A percentile compares a stretch with the other conserved stretches of the same genome.
Evolutionary conservation across 2,797 vertebrate genomes (phyloP).

Genomic region (Argyrosomus regius): DNA sequence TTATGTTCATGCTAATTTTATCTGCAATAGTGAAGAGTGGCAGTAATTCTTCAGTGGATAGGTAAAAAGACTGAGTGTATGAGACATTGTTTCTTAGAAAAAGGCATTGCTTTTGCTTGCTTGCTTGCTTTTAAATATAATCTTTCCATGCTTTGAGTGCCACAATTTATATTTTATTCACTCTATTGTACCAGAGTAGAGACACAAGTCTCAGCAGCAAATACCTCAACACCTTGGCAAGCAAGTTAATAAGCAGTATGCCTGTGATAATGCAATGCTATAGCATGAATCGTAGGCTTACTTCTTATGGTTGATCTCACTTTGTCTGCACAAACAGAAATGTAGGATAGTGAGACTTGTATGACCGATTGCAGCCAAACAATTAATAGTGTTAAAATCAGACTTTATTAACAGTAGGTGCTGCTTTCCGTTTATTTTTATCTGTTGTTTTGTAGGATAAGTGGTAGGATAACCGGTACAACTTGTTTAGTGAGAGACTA

Average conservation of each 20-base stretch:
- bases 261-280: no score
- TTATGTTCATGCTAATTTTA: no score
- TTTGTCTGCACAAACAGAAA: not conserved
- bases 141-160: not conserved
- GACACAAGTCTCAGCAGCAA: not conserved
- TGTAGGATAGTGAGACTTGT: not conserved
- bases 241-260: no score
- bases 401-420: no score
- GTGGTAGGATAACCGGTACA: not conserved
- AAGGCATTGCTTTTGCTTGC: no score
- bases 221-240: not conserved
- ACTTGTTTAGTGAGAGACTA: constrained; percentile 27
- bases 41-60: not conserved
- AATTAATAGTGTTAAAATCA: not conserved
- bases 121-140: not conserved
- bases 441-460: not conserved
- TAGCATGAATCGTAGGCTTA: not conserved
- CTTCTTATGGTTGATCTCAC: not conserved
- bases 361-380: not conserved
- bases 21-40: not conserved
- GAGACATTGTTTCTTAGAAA: not conserved
- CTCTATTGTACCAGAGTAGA: not conserved
- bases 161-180: not conserved
- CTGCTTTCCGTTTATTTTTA: not conserved
- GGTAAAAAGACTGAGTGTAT: not conserved